These are phyloP conservation scores for Drosophila tsacasi DNA, from an alignment of 1,140 invertebrate species.

Conservation along the genomic window DNA sequence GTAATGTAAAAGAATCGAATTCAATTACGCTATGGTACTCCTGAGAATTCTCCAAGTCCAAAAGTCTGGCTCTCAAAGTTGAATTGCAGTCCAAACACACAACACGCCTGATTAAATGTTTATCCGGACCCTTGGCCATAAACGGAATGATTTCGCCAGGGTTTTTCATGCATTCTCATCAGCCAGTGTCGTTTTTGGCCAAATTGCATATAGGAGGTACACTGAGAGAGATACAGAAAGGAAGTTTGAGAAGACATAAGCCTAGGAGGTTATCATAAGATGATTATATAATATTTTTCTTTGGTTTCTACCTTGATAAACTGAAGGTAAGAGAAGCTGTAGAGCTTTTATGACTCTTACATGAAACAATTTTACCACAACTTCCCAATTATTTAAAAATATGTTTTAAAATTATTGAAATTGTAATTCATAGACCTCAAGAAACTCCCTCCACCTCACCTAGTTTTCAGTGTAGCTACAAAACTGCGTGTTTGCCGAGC, in stretches of 20 bases:
- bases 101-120: constrained; percentile 43
- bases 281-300: background rate
- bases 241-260: background rate
- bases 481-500: constrained; percentile 27
- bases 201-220: constrained; percentile 45
- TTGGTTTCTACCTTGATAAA: background rate
- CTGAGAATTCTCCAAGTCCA: background rate
- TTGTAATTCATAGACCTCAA: background rate
- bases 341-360: too few relatives aligned
- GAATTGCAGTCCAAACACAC: constrained; percentile 42
- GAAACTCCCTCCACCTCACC: too few relatives aligned
- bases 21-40: constrained; percentile 27
- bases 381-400: background rate
- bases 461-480: background rate
- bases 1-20: constrained; percentile 28
- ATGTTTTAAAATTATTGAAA: background rate
- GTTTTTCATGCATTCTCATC: constrained; percentile 43
- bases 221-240: background rate
- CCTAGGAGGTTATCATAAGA: background rate
- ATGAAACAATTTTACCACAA: too few relatives aligned
- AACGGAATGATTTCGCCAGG: constrained; percentile 1
- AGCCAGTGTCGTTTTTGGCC: constrained; percentile 27
- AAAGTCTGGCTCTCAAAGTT: background rate
- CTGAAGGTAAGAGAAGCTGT: too few relatives aligned
- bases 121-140: constrained; percentile 26